A percentile compares a stretch with the other conserved stretches of the same genome.
phyloP scores from a whole-genome alignment of 2,113 vertebrate genomes.

The Actenoides hombroni region DNA sequence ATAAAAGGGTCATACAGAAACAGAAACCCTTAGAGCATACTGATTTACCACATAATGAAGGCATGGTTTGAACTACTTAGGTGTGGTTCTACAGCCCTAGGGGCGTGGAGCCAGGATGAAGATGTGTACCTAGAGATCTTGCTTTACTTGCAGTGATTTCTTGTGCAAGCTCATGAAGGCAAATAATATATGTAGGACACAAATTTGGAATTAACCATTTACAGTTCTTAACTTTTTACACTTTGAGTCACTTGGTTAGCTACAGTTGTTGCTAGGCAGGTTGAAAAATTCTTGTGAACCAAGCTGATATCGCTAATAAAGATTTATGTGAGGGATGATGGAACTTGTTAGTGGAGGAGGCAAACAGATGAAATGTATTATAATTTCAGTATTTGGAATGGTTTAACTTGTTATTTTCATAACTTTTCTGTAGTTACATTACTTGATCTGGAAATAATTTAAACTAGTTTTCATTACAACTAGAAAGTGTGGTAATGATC shows the following conservation, averaged over 20 bases:
- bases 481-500: background rate
- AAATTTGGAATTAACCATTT: background rate
- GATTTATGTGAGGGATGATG: background rate
- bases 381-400: background rate
- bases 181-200: background rate
- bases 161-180: background rate
- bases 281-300: background rate
- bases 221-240: background rate
- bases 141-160: background rate
- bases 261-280: background rate
- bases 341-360: background rate
- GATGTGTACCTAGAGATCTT: background rate
- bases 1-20: background rate
- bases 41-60: background rate
- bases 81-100: background rate
- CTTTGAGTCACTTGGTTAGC: background rate
- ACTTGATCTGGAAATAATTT: background rate
- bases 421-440: background rate
- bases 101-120: background rate
- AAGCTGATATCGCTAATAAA: background rate
- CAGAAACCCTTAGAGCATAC: background rate
- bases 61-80: background rate
- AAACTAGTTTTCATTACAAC: background rate
- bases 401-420: background rate
- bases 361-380: background rate